phyloP scores from a whole-genome alignment of 2,888 invertebrate species.

The Epinotia ramella region DNA sequence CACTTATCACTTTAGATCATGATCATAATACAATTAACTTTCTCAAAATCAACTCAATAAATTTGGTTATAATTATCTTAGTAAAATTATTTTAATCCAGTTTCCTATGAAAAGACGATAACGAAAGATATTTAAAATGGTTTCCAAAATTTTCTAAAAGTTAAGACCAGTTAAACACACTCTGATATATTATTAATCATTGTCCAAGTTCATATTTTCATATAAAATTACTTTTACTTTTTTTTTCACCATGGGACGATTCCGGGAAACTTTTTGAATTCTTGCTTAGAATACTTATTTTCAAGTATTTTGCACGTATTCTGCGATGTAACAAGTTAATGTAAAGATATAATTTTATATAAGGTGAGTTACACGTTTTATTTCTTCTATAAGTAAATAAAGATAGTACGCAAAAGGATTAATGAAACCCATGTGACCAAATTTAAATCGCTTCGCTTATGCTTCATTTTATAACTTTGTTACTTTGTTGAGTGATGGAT shows the following conservation, averaged over 20 bases:
- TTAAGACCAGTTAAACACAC: constrained; percentile 10
- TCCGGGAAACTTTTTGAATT: constrained; percentile 16
- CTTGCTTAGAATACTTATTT: neutral
- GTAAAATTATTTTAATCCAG: neutral
- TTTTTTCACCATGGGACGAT: constrained; percentile 28
- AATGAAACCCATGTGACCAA: too few species aligned
- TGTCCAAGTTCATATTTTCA: constrained; percentile 38
- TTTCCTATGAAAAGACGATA: neutral
- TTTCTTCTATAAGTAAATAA: too few species aligned
- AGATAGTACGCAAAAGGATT: too few species aligned
- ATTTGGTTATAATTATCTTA: too few species aligned
- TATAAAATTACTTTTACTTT: constrained; percentile 40
- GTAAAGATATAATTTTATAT: too few species aligned
- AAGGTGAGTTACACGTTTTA: too few species aligned
- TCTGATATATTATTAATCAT: constrained; percentile 36
- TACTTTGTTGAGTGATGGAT: too few species aligned
- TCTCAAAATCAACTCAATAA: too few species aligned
- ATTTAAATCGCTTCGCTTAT: too few species aligned
- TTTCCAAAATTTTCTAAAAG: neutral
- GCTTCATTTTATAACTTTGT: too few species aligned
- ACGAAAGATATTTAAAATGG: neutral
- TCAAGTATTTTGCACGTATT: neutral
- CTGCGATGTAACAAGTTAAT: neutral
- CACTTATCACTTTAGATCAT: too few species aligned
- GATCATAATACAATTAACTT: too few species aligned